Conservation (phyloP, 2,797 vertebrate genomes). For the Pseudomugil gertrudae region DNA sequence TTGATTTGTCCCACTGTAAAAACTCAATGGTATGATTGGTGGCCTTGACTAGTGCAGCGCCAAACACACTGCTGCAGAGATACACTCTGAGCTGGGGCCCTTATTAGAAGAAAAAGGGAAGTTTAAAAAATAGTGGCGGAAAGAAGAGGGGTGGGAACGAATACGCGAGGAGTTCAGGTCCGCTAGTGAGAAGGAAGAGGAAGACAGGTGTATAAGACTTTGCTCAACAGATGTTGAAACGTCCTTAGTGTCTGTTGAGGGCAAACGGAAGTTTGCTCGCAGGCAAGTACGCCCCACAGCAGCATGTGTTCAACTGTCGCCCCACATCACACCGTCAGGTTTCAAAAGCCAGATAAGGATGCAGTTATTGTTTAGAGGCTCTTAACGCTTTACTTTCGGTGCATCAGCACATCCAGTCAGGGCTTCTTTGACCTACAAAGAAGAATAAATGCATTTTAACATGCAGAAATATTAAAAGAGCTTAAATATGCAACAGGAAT, state of each 20-base stretch:
- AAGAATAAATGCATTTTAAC: slow-evolving; percentile 6
- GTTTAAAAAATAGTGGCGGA: slow-evolving; percentile 39
- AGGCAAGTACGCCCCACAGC: slow-evolving; percentile 58
- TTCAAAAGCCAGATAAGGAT: slow-evolving; percentile 50
- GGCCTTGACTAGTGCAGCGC: slow-evolving; percentile 31
- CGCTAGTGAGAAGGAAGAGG: slow-evolving; percentile 75
- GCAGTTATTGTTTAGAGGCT: slow-evolving; percentile 26
- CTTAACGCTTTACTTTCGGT: slow-evolving; percentile 9
- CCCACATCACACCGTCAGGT: slow-evolving; percentile 30
- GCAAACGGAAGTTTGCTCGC: slow-evolving; percentile 74
- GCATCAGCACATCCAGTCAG: not conserved
- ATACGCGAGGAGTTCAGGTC: slow-evolving; percentile 46
- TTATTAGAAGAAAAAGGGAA: slow-evolving; percentile 62
- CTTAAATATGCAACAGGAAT: slow-evolving; percentile 7
- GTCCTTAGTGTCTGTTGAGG: slow-evolving; percentile 72
- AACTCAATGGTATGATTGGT: slow-evolving; percentile 66
- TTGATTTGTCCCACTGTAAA: slow-evolving; percentile 70
- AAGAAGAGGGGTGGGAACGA: slow-evolving; percentile 49
- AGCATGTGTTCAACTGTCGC: slow-evolving; percentile 70
- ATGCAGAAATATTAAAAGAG: slow-evolving; percentile 17
- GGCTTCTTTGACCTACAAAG: slow-evolving; percentile 9
- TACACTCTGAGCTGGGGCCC: slow-evolving; percentile 30
- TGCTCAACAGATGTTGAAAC: slow-evolving; percentile 82
- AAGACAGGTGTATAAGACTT: slow-evolving; percentile 79
- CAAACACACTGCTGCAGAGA: slow-evolving; percentile 33